phyloP scores from a whole-genome alignment of 2,113 vertebrate species.

The Cygnus atratus region DNA sequence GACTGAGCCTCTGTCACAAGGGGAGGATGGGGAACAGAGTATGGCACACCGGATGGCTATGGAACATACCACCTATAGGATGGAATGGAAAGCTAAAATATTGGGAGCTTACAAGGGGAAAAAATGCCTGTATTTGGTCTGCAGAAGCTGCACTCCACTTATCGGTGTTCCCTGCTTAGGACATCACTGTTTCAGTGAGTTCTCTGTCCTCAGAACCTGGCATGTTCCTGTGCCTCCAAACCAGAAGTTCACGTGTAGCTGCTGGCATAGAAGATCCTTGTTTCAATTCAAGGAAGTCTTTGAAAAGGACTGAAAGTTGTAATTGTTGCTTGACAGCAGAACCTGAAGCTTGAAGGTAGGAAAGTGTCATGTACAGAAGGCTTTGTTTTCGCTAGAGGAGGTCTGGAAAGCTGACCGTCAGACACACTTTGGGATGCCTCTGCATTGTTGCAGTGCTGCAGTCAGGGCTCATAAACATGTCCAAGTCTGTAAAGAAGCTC shows the following conservation, averaged over 20 bases:
- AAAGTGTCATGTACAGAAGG: neutral
- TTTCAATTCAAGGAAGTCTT: neutral
- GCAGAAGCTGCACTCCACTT: neutral
- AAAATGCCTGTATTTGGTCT: neutral
- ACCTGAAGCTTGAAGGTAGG: neutral
- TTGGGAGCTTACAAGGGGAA: neutral
- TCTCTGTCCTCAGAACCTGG: neutral
- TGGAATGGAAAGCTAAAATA: neutral
- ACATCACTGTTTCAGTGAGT: accelerated
- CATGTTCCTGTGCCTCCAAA: accelerated
- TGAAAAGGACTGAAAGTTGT: neutral
- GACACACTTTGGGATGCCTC: neutral
- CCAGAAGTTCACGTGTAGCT: neutral
- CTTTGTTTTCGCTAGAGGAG: neutral
- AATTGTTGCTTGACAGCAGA: neutral
- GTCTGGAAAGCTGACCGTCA: accelerated
- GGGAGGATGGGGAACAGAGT: neutral
- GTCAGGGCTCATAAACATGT: neutral
- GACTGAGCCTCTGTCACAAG: accelerated
- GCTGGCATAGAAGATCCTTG: neutral
- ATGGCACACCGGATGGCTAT: neutral
- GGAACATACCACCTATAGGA: neutral
- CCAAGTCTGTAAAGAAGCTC: neutral
- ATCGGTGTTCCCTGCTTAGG: neutral
- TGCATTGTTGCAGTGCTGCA: neutral